Base-by-base conservation (phyloP, 1,140 invertebrate species). In the Branchinecta lindahli region DNA sequence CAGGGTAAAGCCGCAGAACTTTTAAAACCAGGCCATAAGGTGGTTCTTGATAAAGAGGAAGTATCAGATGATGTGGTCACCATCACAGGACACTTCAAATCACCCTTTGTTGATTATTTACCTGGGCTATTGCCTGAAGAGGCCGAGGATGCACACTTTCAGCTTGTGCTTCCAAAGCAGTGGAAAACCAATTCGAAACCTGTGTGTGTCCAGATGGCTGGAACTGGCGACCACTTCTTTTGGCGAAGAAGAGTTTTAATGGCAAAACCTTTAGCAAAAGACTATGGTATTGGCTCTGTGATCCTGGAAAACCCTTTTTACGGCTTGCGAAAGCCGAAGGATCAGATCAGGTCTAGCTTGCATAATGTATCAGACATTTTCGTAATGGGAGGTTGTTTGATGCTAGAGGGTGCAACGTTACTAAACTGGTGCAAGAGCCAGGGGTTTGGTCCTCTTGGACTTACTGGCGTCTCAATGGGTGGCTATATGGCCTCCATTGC, bases 381-480 rank as follows among this genome's bases (percentile, higher is more conserved):
- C 85, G 91, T 99, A 67, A 99, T 99, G 96, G 96, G 96, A 69
- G 95, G 92, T 44, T 94, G 94, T 78, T 81, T 99, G 66, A 92
- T 98, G 61, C 82, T 97, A 72, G 96, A 99, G 81, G 90, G 90
- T 8, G 81, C 96, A 69, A 94, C 90, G 33, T 81, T 99, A 68
- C 84, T 98, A 66, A 87, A 94, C 80, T 98, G 94, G 94, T 94
- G 91, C 76, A 89, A 94, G 79, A 82, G 85, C 68, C 84, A 91
- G 76, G 88, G 88, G 21, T 90, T 88, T 77, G 92, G 92, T 10
- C 95, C 96, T 0, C 81, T 98, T 7, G 94, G 92, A 67, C 83
- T 98, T 8, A 94, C 92, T 21, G 96, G 96, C n/a, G 85, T 98
- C 67, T 98, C 96, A n/a, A 97, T 99, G 95, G 96, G 96, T 70